Conservation (phyloP, 2,888 invertebrate species). For the Phalera bucephala region DNA sequence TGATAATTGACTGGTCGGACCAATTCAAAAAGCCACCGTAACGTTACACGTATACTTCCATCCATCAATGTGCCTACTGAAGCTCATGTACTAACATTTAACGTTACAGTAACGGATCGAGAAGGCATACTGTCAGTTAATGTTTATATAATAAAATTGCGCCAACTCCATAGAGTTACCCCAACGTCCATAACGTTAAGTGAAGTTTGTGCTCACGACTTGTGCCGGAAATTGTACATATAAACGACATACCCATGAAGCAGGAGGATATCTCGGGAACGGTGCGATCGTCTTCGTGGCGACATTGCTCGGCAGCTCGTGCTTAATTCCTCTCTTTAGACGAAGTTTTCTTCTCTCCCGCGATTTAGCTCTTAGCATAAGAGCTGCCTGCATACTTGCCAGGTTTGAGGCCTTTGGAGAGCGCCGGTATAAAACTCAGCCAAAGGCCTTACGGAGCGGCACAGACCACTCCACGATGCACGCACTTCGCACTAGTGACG, state of each 20-base stretch:
- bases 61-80: no score
- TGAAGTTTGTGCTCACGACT: no score
- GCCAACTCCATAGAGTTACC: no score
- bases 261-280: conserved; percentile 93
- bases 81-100: no score
- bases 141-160: no score
- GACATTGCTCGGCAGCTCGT: conserved; percentile 93
- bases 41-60: no score
- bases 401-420: conserved; percentile 70
- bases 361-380: conserved; percentile 95
- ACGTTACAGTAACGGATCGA: no score
- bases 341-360: conserved; percentile 92
- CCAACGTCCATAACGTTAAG: no score
- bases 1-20: no score
- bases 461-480: conserved; percentile 17
- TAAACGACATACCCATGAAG: conserved; percentile 85
- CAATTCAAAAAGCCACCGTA: no score
- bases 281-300: conserved; percentile 94
- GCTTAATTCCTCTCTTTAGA: conserved; percentile 87
- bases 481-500: conserved; percentile 11
- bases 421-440: conserved; percentile 51
- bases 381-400: conserved; percentile 95
- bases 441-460: conserved; percentile 29
- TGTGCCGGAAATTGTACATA: no score
- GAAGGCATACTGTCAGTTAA: no score